Percentiles rank a stretch among this genome's conserved stretches.
Evolutionary conservation across 2,113 vertebrate species (phyloP).

Genomic region (Siniperca knerii): DNA sequence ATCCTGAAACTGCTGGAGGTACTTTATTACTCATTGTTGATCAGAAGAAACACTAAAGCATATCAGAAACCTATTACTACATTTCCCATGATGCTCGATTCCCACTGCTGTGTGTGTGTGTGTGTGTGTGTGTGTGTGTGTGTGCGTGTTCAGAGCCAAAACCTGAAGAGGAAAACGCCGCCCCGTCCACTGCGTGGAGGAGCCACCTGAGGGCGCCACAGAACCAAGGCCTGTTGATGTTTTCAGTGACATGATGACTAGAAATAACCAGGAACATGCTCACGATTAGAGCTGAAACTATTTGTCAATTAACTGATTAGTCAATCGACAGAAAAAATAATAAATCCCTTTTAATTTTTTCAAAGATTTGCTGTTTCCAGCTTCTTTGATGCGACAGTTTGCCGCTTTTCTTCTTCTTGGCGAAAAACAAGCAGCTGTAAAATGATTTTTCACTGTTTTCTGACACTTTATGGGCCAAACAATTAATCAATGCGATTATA

Average conservation of each 20-base stretch:
- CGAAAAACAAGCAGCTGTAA: neutral
- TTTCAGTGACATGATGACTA: neutral
- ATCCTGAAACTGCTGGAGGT: neutral
- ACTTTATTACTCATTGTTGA: neutral
- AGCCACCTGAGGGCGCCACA: conserved; percentile 66
- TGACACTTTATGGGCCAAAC: neutral
- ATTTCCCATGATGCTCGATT: conserved; percentile 16
- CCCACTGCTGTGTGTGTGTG: neutral
- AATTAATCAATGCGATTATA: neutral
- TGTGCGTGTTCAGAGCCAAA: conserved; percentile 31
- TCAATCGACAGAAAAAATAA: neutral
- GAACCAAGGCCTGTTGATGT: conserved; percentile 18
- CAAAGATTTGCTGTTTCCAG: neutral
- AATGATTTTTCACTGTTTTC: neutral
- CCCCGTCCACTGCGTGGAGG: conserved; percentile 62
- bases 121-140: neutral
- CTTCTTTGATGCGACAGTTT: neutral
- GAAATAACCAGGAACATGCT: neutral
- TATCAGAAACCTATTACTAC: neutral
- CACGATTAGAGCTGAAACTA: neutral
- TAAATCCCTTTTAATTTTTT: neutral
- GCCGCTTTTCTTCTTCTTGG: neutral
- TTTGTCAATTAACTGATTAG: neutral
- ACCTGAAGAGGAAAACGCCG: neutral
- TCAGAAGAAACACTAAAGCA: neutral